Conservation (phyloP, 2,113 vertebrate genomes). For the Oryzias melastigma region DNA sequence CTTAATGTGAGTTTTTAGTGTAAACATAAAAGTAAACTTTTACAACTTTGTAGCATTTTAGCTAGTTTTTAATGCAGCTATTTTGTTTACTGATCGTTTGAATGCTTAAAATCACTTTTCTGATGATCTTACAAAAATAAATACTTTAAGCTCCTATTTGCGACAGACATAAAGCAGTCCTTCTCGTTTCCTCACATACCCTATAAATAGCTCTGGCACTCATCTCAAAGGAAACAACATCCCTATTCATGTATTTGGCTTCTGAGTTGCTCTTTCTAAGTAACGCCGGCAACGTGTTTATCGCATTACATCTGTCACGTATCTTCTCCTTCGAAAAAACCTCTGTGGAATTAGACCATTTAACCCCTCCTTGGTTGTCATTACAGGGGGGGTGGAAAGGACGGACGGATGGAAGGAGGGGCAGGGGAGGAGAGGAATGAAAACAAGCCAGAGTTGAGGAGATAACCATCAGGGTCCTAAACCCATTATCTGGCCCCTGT, state of each 20-base stretch:
- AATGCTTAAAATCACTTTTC: constrained; percentile 2
- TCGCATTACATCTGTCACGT: constrained; percentile 57
- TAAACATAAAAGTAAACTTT: no score
- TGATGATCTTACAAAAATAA: constrained; percentile 37
- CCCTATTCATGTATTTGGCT: constrained; percentile 50
- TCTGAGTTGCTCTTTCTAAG: constrained; percentile 48
- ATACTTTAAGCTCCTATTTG: constrained; percentile 51
- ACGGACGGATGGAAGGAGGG: constrained; percentile 28
- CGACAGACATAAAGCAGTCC: constrained; percentile 39
- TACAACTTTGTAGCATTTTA: no score
- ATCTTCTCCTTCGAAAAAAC: constrained; percentile 44
- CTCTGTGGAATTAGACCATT: constrained; percentile 67
- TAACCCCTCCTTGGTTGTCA: constrained; percentile 69
- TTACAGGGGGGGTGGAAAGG: constrained; percentile 40
- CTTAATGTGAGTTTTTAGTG: no score
- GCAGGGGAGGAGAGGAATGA: constrained; percentile 62
- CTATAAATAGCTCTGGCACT: constrained; percentile 58
- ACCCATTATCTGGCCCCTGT: constrained; percentile 76
- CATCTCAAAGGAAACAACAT: constrained; percentile 56
- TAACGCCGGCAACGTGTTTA: constrained; percentile 42
- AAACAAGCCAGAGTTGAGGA: constrained; percentile 74
- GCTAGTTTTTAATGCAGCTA: neutral
- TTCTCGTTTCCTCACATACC: constrained; percentile 37
- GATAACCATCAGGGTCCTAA: constrained; percentile 81
- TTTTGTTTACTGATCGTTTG: constrained; percentile 21